Base-by-base conservation (phyloP, 2,888 invertebrate species). In the Cinara cedri region DNA sequence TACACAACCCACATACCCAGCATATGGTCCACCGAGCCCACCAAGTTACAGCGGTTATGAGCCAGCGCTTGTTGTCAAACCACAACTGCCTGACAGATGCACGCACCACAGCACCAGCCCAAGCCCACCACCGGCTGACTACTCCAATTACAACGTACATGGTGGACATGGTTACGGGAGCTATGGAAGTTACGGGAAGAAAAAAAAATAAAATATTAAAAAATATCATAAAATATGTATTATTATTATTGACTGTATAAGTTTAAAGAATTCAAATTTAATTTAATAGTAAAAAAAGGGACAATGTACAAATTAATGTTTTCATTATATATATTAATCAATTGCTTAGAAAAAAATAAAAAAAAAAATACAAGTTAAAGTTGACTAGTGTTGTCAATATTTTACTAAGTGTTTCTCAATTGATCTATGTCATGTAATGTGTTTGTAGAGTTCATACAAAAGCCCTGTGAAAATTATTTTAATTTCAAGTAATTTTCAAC, bases 211-310 rank as follows among this genome's bases (percentile, higher is more conserved):
- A 34, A 4, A 34, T 19, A 63, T 34, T 54, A 34, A 70, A 70
- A 26, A 70, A 60, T 46, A 60, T 54, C 57, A 72, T 19, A 26
- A 14, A 49, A 24, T 24, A 21, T 68, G 16, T 74, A 74, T 34
- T 46, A 55, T 71, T 55, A 11, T n/a, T 46, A 26, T 21, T 54
- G 11, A 71, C 57, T 74, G 26, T 65, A 3, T 76, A 57, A 78
- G 57, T 78, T 68, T 49, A 68, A 78, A 78, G 76, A 78, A 68
- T 78, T 78, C n/a, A 78, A 78, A 78, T 60, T 46, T 78, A 78
- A 76, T 76, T 76, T 66, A 66, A 78, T 57, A 78, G 76, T 78
- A 78, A 78, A 78, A 78, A 34, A 78, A 78, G 51, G 68, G 60
- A 78, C 66, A 78, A 78, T 76, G 76, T 76, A 76, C 76, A 76